Conservation (phyloP, 2,113 vertebrate species). For the Trichechus manatus region DNA sequence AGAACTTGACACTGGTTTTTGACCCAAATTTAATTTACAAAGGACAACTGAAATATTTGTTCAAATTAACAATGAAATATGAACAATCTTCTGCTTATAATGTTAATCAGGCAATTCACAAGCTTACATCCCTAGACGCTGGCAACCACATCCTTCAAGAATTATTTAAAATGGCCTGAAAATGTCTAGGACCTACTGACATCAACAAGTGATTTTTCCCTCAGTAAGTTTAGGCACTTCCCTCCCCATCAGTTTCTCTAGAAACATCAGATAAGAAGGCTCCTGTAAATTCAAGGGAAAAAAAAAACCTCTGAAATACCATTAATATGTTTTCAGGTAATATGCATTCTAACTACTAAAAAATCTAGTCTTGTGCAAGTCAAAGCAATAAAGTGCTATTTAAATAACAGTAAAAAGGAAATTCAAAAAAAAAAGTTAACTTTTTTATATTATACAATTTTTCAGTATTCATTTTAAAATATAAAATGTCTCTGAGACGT, state of each 20-base stretch:
- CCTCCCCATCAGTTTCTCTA: not conserved
- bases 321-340: constrained; percentile 32
- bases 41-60: constrained; percentile 6
- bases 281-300: not conserved
- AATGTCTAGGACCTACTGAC: not conserved
- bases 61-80: constrained; percentile 23
- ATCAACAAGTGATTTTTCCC: not conserved
- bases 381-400: constrained; percentile 20
- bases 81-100: not conserved
- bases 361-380: not conserved
- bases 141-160: not conserved
- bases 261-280: constrained; percentile 15
- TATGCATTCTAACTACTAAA: constrained; percentile 20
- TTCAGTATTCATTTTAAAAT: constrained; percentile 46
- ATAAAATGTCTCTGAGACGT: too few species aligned
- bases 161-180: not conserved
- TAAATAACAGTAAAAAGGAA: not conserved
- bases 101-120: not conserved
- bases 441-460: constrained; percentile 47
- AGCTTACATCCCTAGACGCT: not conserved
- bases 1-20: constrained; percentile 4
- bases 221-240: constrained; percentile 17
- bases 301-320: not conserved
- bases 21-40: constrained; percentile 4
- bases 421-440: not conserved